Evolutionary conservation across 2,797 vertebrate genomes (phyloP), one percentile per base, ranked within the genome.

Genomic region (Nannoperca australis): DNA sequence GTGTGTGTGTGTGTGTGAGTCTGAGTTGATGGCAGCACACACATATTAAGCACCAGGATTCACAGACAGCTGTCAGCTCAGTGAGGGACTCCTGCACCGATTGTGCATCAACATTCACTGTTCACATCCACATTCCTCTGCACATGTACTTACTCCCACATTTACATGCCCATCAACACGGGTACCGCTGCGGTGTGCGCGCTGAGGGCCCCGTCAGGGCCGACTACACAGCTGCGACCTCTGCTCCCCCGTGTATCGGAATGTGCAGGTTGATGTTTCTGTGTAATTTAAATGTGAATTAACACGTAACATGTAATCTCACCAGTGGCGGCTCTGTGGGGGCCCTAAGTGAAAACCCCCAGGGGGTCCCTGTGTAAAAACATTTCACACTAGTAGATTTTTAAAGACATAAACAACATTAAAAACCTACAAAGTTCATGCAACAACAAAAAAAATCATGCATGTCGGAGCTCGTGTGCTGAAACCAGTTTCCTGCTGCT

Each of bases 41-140:
- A 22, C 81, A 86, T 78, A 84, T 88, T 86, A 89, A 78, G 80
- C 42, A 1, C 62, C 56, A 71, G 70, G 67, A 79, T 56, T 51
- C 79, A 45, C 83, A 69, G 86, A 89, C 88, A 82, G 85, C 86
- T 90, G 89, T 88, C 86, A 86, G 69, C 76, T 88, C 51, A 5
- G 62, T 53, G 73, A 80, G 70, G 62, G 68, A 63, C 79, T 86
- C 81, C 74, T 58, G 30, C 68, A 12, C 81, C 68, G 85, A 86
- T 85, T 81, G 82, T 51, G 62, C 84, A 73, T 85, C 83, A 76
- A 60, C 82, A 77, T 81, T 76, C 61, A 49, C 82, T 76, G 66
- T 53, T 53, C 3, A 70, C 82, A 70, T 8, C 45, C 79, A 70
- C 76, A 76, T 79, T 47, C 69, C 71, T 30, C 78, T 17, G 40